Conservation (phyloP, 2,113 vertebrate genomes). For the Mormoops blainvillei region DNA sequence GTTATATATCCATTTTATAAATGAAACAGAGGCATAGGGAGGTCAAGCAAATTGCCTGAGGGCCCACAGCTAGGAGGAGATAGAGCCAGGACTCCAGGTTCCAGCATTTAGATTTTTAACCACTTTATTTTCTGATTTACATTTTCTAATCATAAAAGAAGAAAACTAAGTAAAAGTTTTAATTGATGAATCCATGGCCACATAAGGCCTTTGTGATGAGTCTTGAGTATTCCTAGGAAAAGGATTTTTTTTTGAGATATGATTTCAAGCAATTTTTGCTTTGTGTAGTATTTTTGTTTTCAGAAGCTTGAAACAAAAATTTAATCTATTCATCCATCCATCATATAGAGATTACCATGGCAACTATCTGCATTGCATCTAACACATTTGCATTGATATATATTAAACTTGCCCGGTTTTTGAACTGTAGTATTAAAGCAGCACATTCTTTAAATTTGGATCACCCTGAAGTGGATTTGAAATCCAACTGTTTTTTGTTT, state of each 20-base stretch:
- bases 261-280: constrained; percentile 30
- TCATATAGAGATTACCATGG: constrained; percentile 40
- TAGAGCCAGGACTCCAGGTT: not conserved
- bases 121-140: not conserved
- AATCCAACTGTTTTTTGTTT: not conserved
- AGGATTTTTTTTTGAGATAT: not conserved
- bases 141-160: not conserved
- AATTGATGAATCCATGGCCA: not conserved
- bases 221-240: not conserved
- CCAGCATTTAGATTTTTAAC: not conserved
- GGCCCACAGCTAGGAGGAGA: not conserved
- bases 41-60: not conserved
- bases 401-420: constrained; percentile 37
- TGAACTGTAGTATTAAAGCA: constrained; percentile 42
- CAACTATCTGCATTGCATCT: constrained; percentile 20
- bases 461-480: constrained; percentile 7
- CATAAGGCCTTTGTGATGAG: not conserved
- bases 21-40: not conserved
- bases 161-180: not conserved
- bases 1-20: not conserved
- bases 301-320: constrained; percentile 43
- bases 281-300: constrained; percentile 48
- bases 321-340: constrained; percentile 43
- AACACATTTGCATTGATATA: constrained; percentile 36
- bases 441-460: constrained; percentile 36